Evolutionary conservation across 1,140 invertebrate species (phyloP).

Genomic region (Andricus grossulariae): DNA sequence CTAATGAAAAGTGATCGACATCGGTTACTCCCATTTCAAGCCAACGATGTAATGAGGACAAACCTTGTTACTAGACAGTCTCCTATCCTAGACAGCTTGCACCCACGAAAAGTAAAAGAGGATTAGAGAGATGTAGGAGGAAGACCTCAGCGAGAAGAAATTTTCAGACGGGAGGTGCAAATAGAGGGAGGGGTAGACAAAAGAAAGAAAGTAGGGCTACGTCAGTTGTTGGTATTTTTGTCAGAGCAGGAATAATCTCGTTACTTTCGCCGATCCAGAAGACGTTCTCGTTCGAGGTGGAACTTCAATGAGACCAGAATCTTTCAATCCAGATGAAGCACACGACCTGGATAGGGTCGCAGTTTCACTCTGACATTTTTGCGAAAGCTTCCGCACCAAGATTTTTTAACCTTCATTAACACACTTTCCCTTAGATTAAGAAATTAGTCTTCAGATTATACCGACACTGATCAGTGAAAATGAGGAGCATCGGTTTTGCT

Average conservation of each 20-base stretch:
- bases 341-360: conserved; percentile 44
- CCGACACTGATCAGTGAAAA: conserved; percentile 19
- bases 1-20: too few relatives aligned
- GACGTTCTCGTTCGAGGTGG: conserved; percentile 32
- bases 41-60: background rate
- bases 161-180: conserved; percentile 44
- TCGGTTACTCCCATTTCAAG: background rate
- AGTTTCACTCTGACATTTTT: conserved; percentile 48
- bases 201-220: conserved; percentile 15
- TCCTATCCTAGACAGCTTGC: background rate
- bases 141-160: background rate
- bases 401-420: conserved; percentile 35
- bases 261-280: conserved; percentile 54
- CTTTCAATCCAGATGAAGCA: conserved; percentile 47
- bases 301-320: conserved; percentile 50
- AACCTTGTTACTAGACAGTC: background rate
- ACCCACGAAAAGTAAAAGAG: conserved; percentile 2
- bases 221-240: conserved; percentile 12
- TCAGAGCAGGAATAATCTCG: conserved; percentile 54
- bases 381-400: conserved; percentile 29
- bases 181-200: conserved; percentile 20
- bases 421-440: conserved; percentile 30
- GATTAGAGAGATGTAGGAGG: background rate
- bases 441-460: conserved; percentile 35
- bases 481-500: background rate